Percentiles rank a stretch among this genome's conserved stretches.
phyloP scores from a whole-genome alignment of 2,888 invertebrate species.

The Chironomus tentans region DNA sequence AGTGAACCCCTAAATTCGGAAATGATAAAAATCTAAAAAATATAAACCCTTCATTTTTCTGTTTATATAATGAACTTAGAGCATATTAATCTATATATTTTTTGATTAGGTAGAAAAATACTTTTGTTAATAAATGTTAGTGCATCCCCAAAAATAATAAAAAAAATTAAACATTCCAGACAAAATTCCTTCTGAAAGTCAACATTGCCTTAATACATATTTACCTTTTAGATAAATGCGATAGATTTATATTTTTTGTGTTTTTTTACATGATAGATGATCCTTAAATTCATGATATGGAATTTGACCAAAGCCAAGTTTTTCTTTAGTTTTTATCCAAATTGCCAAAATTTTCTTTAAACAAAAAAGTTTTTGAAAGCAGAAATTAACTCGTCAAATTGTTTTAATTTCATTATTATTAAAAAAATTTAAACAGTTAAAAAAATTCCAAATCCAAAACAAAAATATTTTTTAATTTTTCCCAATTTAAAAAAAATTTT shows the following conservation, averaged over 20 bases:
- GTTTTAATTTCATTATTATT: neutral
- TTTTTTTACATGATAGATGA: neutral
- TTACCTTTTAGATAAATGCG: conserved; percentile 2
- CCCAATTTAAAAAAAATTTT: neutral
- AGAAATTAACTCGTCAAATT: conserved; percentile 8
- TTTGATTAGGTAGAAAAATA: conserved; percentile 23
- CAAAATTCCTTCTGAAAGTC: conserved; percentile 1
- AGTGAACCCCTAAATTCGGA: neutral
- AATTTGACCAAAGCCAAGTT: neutral
- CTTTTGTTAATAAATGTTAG: conserved; percentile 30
- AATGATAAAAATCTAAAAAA: neutral
- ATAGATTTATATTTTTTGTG: conserved; percentile 1
- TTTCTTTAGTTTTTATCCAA: neutral
- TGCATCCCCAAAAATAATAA: conserved; percentile 30
- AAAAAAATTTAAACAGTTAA: conserved; percentile 1
- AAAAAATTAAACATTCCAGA: conserved; percentile 17
- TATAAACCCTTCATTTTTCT: neutral
- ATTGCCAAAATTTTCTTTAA: neutral
- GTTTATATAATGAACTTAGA: neutral
- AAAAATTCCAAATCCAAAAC: neutral
- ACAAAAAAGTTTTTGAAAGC: conserved; percentile 26
- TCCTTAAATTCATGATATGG: neutral
- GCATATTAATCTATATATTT: conserved; percentile 5
- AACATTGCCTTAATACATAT: neutral
- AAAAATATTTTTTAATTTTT: neutral